Evolutionary conservation across 1,140 invertebrate genomes (phyloP).

Genomic region (Scylla paramamosain): DNA sequence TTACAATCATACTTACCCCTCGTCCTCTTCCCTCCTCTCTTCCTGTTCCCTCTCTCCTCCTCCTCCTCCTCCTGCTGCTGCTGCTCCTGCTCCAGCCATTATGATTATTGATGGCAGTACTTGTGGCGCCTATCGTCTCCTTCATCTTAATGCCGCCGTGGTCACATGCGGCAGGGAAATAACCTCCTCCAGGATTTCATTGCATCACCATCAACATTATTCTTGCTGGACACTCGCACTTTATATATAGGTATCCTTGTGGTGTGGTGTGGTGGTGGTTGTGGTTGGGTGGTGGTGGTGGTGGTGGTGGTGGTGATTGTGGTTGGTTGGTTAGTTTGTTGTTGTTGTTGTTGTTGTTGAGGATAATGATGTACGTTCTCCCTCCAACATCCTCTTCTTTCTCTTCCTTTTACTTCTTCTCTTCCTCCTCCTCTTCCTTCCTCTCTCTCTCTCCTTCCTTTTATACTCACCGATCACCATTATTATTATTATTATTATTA

Average conservation of each 20-base stretch:
- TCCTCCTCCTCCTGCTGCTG: too few relatives aligned
- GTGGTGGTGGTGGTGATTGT: neutral
- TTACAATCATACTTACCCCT: neutral
- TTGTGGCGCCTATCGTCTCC: neutral
- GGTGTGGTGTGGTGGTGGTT: neutral
- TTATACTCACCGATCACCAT: too few relatives aligned
- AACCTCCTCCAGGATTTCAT: neutral
- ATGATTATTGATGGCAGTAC: neutral
- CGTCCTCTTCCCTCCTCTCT: neutral
- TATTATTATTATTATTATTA: conserved; percentile 17
- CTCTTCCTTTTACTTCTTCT: neutral
- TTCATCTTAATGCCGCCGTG: neutral
- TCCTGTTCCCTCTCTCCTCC: neutral
- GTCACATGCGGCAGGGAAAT: conserved; percentile 6
- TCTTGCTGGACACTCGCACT: neutral
- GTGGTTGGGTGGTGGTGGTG: neutral
- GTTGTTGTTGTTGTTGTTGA: neutral
- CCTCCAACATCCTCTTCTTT: neutral
- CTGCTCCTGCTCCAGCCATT: neutral
- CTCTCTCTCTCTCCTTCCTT: too few relatives aligned
- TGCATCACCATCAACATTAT: conserved; percentile 30
- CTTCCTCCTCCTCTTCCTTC: neutral
- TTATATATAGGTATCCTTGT: neutral
- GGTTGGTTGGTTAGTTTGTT: neutral
- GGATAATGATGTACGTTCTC: too few relatives aligned